These are phyloP conservation scores for Cheirogaleus major DNA, from an alignment of 2,797 vertebrate species.

Conservation along the genomic window DNA sequence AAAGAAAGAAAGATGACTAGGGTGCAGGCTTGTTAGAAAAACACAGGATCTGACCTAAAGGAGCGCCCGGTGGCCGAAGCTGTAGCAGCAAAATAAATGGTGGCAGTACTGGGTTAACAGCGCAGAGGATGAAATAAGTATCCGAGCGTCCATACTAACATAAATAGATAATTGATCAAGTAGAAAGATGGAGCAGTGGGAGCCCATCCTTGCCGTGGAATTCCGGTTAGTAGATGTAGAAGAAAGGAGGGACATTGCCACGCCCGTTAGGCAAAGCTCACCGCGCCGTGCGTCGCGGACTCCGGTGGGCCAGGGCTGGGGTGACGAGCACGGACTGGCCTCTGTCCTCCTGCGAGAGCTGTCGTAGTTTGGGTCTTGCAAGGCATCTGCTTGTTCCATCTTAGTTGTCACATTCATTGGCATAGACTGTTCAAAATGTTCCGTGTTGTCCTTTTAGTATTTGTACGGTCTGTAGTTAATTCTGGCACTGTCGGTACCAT, in stretches of 20 bases:
- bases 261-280: background rate
- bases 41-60: fast-evolving
- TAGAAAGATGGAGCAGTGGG: background rate
- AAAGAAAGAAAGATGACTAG: background rate
- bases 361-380: background rate
- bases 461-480: background rate
- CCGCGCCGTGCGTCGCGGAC: fast-evolving
- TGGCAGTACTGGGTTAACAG: fast-evolving
- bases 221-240: background rate
- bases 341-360: background rate
- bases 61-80: background rate
- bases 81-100: background rate
- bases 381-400: background rate
- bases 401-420: background rate
- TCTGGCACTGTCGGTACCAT: background rate
- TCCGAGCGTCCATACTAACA: fast-evolving
- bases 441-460: background rate
- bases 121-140: background rate
- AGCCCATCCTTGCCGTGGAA: background rate
- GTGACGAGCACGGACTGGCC: fast-evolving
- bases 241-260: background rate
- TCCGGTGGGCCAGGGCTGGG: fast-evolving
- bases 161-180: fast-evolving
- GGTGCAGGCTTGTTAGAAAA: background rate
- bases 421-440: background rate